phyloP scores from a whole-genome alignment of 2,888 invertebrate species.

The Phytoseiulus persimilis region DNA sequence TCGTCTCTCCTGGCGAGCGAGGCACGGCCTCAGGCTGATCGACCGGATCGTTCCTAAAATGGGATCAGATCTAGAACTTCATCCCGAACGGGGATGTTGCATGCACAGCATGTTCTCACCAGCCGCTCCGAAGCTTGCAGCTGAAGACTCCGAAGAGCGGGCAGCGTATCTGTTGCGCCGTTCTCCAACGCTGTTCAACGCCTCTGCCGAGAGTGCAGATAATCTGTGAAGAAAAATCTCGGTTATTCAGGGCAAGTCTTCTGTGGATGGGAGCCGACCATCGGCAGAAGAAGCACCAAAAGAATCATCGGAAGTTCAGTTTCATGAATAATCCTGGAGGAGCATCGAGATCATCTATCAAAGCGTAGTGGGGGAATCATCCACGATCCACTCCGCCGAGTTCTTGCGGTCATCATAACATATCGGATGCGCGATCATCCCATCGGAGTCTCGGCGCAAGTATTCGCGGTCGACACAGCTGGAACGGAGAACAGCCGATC shows the following conservation, averaged over 20 bases:
- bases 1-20: neutral
- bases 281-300: no score
- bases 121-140: conserved; percentile 34
- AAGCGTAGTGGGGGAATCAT: no score
- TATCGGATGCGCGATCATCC: no score
- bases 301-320: no score
- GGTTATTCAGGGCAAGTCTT: neutral
- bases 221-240: neutral
- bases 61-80: neutral
- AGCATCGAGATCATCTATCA: no score
- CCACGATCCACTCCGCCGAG: no score
- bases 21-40: neutral
- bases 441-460: no score
- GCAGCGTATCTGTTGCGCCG: conserved; percentile 34
- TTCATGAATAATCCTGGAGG: no score
- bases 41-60: neutral
- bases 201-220: conserved; percentile 29
- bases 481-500: no score
- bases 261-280: neutral
- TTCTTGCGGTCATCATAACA: no score
- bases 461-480: no score
- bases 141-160: conserved; percentile 30
- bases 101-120: neutral
- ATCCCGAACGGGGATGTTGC: neutral
- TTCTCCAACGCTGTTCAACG: conserved; percentile 32